Evolutionary conservation across 2,888 invertebrate species (phyloP), one percentile per base, ranked within the genome.

Genomic region (Parochlus steinenii): DNA sequence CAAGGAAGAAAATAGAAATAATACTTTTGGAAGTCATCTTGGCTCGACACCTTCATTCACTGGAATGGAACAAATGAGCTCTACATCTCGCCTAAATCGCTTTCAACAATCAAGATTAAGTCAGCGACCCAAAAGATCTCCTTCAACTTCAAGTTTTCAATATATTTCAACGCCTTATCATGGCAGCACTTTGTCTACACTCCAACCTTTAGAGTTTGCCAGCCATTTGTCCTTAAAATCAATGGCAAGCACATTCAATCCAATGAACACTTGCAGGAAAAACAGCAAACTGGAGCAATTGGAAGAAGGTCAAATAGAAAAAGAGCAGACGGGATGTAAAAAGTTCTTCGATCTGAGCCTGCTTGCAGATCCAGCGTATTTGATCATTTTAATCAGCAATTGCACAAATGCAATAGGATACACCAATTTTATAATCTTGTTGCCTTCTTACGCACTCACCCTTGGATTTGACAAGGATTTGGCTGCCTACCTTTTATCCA

Each of bases 111-210:
- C 17, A 36, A 41, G 37, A 62, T 53, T 57, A 0, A 58, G 59
- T 0, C 64, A 66, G 31, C 60, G 67, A 3, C 74, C 74, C 2
- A 70, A 67, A 48, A 67, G 71, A 1, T 80, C 75, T 18, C 77
- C 81, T 0, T 82, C 81, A 0, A 74, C 75, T 0, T 81, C 82
- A 23, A 82, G 82, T 31, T 82, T 86, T 45, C 76, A 82, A 42
- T 86, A 85, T 48, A 71, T 85, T 51, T 79, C 79, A 30, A 85
- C 85, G 1, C 80, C 83, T 1, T 85, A 81, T 49, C 85, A 85
- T 46, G 85, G 85, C 1, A 82, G 83, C 26, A 82, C 83, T 0
- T 47, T 85, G 1, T 80, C 81, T 0, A 71, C 69, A 0, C 68
- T 83, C 42, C 77, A 80, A 41, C 77, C 77, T 0, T 72, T 74